Evolutionary conservation across 2,888 invertebrate genomes (phyloP).

Genomic region (Dicranocentrus wangi): DNA sequence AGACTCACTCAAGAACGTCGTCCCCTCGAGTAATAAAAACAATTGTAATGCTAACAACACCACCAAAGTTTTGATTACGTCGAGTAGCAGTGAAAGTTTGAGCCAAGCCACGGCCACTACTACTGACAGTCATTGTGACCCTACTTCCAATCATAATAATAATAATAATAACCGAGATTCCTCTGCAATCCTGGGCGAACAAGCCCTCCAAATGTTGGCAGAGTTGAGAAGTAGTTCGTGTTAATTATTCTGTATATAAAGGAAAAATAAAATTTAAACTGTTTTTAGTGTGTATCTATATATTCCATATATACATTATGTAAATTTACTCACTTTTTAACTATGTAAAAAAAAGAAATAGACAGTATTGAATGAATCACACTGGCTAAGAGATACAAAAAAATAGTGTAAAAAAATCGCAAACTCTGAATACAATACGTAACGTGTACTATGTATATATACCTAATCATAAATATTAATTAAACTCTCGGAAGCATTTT

Average conservation of each 20-base stretch:
- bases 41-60: conserved; percentile 63
- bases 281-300: neutral
- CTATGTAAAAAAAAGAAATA: neutral
- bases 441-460: neutral
- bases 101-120: conserved; percentile 66
- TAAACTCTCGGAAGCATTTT: conserved; percentile 26
- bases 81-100: conserved; percentile 69
- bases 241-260: conserved; percentile 60
- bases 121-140: conserved; percentile 61
- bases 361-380: conserved; percentile 37
- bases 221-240: conserved; percentile 73
- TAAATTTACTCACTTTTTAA: too few relatives aligned
- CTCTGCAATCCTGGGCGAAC: conserved; percentile 70
- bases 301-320: too few relatives aligned
- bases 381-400: conserved; percentile 4
- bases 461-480: neutral
- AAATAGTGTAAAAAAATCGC: conserved; percentile 20
- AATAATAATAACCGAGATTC: conserved; percentile 68
- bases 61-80: conserved; percentile 72
- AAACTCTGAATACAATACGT: neutral
- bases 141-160: conserved; percentile 46
- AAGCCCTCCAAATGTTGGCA: conserved; percentile 72
- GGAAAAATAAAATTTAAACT: neutral
- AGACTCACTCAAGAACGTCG: conserved; percentile 30
- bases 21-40: conserved; percentile 54